Conservation (phyloP, 2,113 vertebrate genomes). For the Empidonax alnorum region DNA sequence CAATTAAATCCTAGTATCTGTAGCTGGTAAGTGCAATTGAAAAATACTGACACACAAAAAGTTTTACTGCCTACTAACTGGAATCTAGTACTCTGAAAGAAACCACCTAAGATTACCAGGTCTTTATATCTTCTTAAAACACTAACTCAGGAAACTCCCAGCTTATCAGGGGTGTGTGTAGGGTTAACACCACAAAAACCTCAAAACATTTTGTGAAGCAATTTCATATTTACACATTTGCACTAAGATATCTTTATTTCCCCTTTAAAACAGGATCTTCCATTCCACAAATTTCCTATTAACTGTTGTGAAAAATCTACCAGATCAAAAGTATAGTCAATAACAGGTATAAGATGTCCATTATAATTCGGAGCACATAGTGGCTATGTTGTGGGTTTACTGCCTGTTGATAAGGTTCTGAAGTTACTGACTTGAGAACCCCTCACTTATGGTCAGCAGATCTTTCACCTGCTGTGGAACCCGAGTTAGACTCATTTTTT, state of each 20-base stretch:
- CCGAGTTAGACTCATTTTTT: neutral
- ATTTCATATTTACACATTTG: neutral
- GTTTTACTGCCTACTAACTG: neutral
- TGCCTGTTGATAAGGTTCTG: neutral
- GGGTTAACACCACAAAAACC: neutral
- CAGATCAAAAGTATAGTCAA: neutral
- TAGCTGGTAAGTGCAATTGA: neutral
- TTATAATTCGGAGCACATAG: neutral
- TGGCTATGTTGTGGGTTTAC: neutral
- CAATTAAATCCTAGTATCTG: neutral
- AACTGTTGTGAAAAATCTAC: neutral
- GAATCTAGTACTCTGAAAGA: neutral
- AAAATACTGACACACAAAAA: neutral
- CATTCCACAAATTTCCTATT: neutral
- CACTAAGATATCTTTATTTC: neutral
- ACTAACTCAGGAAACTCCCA: slow-evolving; percentile 44
- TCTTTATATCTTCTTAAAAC: slow-evolving; percentile 37
- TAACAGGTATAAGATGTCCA: neutral
- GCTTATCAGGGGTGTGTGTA: slow-evolving; percentile 9
- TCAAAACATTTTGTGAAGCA: neutral
- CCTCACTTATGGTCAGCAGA: neutral
- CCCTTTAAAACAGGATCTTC: neutral
- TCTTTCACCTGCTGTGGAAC: neutral
- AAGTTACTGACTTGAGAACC: neutral
- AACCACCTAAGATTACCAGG: neutral